A percentile compares a stretch with the other conserved stretches of the same genome.
Conservation (phyloP, 2,113 vertebrate genomes). For the Leucopternis melanops region DNA sequence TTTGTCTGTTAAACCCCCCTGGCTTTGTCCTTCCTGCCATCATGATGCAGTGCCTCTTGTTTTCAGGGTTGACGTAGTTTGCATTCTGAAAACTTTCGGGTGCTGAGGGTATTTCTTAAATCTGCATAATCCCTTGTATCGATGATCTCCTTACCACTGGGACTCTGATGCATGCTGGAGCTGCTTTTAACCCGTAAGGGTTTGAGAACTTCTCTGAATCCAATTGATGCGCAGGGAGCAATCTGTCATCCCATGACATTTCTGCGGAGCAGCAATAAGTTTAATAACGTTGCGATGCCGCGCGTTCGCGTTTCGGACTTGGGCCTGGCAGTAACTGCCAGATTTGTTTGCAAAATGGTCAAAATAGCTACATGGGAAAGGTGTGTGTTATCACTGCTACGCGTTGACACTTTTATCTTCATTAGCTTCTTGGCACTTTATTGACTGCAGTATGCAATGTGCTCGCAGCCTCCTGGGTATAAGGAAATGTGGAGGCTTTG, state of each 20-base stretch:
- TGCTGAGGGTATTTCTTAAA: conserved; percentile 67
- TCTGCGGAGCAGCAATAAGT: not conserved
- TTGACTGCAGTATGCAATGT: rapidly evolving
- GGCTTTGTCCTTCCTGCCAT: conserved; percentile 96
- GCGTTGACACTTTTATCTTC: not conserved
- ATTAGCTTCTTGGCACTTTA: not conserved
- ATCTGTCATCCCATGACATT: conserved; percentile 66
- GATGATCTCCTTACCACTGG: conserved; percentile 63
- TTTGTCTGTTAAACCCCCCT: conserved; percentile 82
- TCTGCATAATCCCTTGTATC: conserved; percentile 71
- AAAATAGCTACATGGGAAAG: not conserved
- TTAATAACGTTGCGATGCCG: not conserved
- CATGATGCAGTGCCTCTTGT: conserved; percentile 99
- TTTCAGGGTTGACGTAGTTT: conserved; percentile 72
- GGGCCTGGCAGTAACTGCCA: not conserved
- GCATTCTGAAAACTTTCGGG: conserved; percentile 73
- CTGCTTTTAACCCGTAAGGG: conserved; percentile 64
- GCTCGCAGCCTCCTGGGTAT: not conserved
- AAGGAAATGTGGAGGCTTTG: not conserved
- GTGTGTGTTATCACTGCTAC: not conserved
- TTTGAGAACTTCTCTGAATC: conserved; percentile 49
- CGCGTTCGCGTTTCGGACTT: not conserved
- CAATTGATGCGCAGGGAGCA: conserved; percentile 40
- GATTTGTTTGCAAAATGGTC: not conserved
- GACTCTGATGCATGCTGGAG: conserved; percentile 48